phyloP scores from a whole-genome alignment of 2,797 vertebrate genomes.

The Thamnophis elegans region DNA sequence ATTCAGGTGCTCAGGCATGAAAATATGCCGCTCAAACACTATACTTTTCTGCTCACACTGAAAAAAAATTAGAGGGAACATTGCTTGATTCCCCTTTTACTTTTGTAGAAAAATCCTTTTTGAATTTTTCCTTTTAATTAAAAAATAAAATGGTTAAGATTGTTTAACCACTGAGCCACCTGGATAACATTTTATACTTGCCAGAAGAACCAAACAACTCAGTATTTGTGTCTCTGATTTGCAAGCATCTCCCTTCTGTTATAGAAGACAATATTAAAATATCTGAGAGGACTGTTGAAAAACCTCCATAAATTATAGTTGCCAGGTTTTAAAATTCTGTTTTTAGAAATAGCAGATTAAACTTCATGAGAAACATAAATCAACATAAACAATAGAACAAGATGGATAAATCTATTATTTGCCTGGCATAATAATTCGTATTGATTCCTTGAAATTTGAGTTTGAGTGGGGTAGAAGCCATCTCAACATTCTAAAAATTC shows the following conservation, averaged over 20 bases:
- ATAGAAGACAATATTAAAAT: constrained; percentile 14
- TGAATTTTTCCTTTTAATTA: neutral
- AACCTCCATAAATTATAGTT: constrained; percentile 5
- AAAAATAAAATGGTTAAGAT: neutral
- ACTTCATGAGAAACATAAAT: constrained; percentile 16
- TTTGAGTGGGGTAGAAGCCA: neutral
- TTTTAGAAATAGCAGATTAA: constrained; percentile 21
- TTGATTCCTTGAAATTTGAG: neutral
- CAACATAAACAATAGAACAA: constrained; percentile 8
- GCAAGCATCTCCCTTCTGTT: constrained; percentile 17
- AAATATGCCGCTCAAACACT: no score
- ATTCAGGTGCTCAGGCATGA: no score
- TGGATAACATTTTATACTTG: neutral
- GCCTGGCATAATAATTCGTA: neutral
- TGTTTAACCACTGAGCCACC: neutral
- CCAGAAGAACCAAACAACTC: neutral
- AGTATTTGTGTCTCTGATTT: constrained; percentile 3
- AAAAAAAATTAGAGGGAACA: no score
- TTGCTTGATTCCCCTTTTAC: neutral
- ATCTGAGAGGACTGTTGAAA: constrained; percentile 17
- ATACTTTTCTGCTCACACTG: no score
- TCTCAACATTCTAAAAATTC: neutral
- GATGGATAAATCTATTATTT: constrained; percentile 1
- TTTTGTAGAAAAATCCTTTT: neutral
- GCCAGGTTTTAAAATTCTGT: constrained; percentile 1